Percentiles rank a stretch among this genome's conserved stretches.
These are phyloP conservation scores for Paguma larvata DNA, from an alignment of 2,797 vertebrate genomes.

Conservation along the genomic window DNA sequence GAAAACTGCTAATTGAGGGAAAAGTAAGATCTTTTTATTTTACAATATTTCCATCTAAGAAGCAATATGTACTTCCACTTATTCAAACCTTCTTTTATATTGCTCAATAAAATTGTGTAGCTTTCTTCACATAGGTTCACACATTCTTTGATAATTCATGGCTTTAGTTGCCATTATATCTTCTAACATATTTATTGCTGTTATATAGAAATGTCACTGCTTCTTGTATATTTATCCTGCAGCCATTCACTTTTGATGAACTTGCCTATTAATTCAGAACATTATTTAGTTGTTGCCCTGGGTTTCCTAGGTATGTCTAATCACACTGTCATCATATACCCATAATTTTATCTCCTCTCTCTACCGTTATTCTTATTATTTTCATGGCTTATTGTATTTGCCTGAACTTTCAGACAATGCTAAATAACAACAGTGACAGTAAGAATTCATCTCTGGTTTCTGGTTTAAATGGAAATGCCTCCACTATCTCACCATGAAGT, in stretches of 20 bases:
- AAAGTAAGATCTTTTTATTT: slow-evolving; percentile 28
- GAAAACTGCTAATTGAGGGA: not conserved
- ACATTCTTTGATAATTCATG: slow-evolving; percentile 65
- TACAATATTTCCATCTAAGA: not conserved
- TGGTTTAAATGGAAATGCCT: slow-evolving; percentile 62
- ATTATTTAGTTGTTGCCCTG: slow-evolving; percentile 69
- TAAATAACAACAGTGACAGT: slow-evolving; percentile 37
- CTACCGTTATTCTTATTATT: slow-evolving; percentile 53
- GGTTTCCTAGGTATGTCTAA: slow-evolving; percentile 66
- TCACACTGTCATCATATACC: slow-evolving; percentile 61
- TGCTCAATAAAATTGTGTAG: slow-evolving; percentile 53
- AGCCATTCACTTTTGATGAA: slow-evolving; percentile 63
- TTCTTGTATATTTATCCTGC: slow-evolving; percentile 58
- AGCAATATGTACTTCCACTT: not conserved
- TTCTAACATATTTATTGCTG: slow-evolving; percentile 55
- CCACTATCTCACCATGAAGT: slow-evolving; percentile 29
- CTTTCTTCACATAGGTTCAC: slow-evolving; percentile 57
- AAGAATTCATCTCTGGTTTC: slow-evolving; percentile 64
- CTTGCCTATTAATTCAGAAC: slow-evolving; percentile 75
- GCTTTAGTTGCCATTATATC: slow-evolving; percentile 43
- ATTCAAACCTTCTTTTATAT: slow-evolving; percentile 55
- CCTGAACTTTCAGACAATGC: slow-evolving; percentile 61
- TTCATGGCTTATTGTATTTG: slow-evolving; percentile 61
- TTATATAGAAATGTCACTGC: slow-evolving; percentile 43
- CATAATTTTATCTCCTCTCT: slow-evolving; percentile 58